Evolutionary conservation across 2,888 invertebrate species (phyloP).

Genomic region (Scrobipalpa atriplicella): DNA sequence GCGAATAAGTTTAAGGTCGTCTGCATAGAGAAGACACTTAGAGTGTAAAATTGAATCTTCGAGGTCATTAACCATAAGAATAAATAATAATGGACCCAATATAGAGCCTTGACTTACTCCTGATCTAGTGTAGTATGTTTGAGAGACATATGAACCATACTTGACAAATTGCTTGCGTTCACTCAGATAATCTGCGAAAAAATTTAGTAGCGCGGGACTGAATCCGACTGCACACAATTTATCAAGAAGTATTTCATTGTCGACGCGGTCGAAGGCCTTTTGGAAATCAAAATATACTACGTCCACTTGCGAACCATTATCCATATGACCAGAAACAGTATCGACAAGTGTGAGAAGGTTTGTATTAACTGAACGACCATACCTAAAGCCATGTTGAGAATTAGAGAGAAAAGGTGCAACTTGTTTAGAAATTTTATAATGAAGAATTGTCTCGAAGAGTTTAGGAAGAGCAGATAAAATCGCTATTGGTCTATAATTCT

Average conservation of each 20-base stretch:
- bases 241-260: neutral
- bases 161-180: neutral
- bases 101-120: no score
- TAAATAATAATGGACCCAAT: no score
- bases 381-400: conserved; percentile 1
- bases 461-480: neutral
- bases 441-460: neutral
- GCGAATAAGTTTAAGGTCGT: neutral
- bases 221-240: neutral
- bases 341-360: neutral
- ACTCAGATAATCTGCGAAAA: neutral
- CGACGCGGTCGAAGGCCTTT: no score
- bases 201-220: neutral
- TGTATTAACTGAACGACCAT: neutral
- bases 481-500: neutral
- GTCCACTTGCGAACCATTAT: neutral
- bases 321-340: neutral
- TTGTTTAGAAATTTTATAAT: neutral
- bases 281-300: no score
- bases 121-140: no score
- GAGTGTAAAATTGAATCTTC: neutral
- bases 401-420: neutral
- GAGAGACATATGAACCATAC: neutral
- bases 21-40: neutral
- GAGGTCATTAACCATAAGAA: no score